These are phyloP conservation scores for Paramuricea clavata DNA, from an alignment of 92 coral and sea anemone species.

Conservation along the genomic window DNA sequence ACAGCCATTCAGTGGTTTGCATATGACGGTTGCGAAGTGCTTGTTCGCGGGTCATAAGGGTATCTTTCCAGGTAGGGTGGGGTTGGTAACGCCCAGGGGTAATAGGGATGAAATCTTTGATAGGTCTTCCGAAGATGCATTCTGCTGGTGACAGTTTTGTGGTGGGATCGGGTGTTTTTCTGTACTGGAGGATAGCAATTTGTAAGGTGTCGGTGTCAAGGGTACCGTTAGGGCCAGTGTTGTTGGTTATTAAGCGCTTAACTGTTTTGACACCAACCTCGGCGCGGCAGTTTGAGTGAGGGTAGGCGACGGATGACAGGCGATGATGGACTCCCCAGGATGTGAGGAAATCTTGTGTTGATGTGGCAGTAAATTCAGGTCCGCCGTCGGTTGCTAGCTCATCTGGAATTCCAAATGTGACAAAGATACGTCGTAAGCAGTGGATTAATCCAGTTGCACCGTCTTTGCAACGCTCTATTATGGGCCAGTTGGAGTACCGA, in stretches of 20 bases:
- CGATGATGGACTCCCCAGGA: constrained; percentile 17
- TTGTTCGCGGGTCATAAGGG: neutral
- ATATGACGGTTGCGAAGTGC: constrained; percentile 18
- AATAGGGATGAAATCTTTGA: constrained; percentile 2
- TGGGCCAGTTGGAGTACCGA: constrained; percentile 76
- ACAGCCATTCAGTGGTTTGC: neutral
- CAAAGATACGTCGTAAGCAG: constrained; percentile 51
- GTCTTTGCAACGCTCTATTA: constrained; percentile 56
- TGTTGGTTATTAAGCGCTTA: constrained; percentile 5
- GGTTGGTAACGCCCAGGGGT: neutral
- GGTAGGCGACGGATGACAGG: neutral
- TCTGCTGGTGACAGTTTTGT: neutral
- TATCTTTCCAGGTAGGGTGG: constrained; percentile 20
- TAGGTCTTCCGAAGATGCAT: constrained; percentile 2
- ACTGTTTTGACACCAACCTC: constrained; percentile 24
- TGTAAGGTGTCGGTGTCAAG: constrained; percentile 4
- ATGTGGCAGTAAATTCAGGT: neutral
- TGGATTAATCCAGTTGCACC: constrained; percentile 65
- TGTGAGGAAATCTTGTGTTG: neutral
- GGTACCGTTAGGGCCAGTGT: constrained; percentile 7
- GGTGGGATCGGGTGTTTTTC: neutral
- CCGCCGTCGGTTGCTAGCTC: constrained; percentile 23
- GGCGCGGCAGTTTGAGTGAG: constrained; percentile 10
- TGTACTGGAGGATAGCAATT: neutral
- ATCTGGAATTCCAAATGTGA: constrained; percentile 72